Evolutionary conservation across 2,113 vertebrate genomes (phyloP), one percentile per base, ranked within the genome.

Genomic region (Lipophrys pholis): DNA sequence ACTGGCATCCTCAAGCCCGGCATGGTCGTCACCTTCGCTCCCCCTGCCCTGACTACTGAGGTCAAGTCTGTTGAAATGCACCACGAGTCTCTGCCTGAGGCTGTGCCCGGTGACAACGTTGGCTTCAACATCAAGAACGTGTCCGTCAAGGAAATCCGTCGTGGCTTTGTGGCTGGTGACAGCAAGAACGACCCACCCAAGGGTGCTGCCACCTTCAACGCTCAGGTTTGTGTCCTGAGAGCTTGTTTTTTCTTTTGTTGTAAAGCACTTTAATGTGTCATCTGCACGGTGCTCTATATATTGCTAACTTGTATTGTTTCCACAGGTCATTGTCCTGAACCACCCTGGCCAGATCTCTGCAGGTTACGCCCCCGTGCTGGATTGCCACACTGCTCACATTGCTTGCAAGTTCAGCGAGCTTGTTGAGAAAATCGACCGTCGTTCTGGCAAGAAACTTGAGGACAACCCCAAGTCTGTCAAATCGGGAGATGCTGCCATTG

Each of bases 1-100:
- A 95, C 94, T 0, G 93, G 94, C 17, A 0, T 91, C 14, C 82
- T 94, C 30, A 94, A 94, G 89, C 86, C 94, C 2, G 91, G 91
- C 4, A 95, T 93, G 78, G 78, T 94, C 1, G 93, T 95, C 66
- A 94, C 93, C 59, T 95, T 94, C 0, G 94, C 94, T 56, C 94
- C 94, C 1, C 76, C 85, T 51, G 89, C 82, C 48, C 79, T 94
- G 76, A 94, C 93, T 88, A 94, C 94, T 40, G 94, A 95, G 76
- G 94, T 94, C 0, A 95, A 94, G 86, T 94, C 94, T 0, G 94
- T 95, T 56, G 93, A 95, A 77, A 95, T 95, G 94, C 94, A 95
- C 88, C 94, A 95, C 43, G 94, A 94, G 87, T 91, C 93, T 43
- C 85, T 94, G 55, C 50, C 85, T 0, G 93, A 94, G 76, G 94